Conservation (phyloP, 1,140 invertebrate species). For the Zaprionus africanus region DNA sequence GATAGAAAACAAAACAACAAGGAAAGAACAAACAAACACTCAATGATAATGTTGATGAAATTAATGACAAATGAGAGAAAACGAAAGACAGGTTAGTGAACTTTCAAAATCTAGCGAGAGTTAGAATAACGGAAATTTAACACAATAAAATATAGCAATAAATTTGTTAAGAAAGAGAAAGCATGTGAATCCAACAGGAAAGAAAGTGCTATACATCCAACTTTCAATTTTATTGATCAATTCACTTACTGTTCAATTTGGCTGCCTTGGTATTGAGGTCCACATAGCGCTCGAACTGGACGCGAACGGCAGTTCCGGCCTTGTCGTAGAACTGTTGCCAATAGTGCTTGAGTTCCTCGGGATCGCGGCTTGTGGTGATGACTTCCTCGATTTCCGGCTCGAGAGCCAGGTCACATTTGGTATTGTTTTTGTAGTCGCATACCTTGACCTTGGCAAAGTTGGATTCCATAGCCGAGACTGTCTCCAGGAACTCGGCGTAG, state of each 20-base stretch:
- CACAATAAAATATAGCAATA: too few relatives aligned
- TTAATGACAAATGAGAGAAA: neutral
- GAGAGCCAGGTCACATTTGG: conserved; percentile 89
- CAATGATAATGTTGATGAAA: neutral
- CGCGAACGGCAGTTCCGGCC: conserved; percentile 89
- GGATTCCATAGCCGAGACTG: conserved; percentile 90
- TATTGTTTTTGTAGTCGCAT: conserved; percentile 88
- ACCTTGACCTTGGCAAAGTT: conserved; percentile 93
- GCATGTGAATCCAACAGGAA: neutral
- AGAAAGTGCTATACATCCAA: neutral
- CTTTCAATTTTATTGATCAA: too few relatives aligned
- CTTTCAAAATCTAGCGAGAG: neutral
- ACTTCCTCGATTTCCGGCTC: conserved; percentile 91
- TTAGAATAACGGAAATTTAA: too few relatives aligned
- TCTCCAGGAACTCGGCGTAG: conserved; percentile 87
- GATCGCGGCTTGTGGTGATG: conserved; percentile 88
- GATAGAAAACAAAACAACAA: too few relatives aligned
- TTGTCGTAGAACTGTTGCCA: conserved; percentile 92
- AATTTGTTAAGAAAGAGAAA: neutral
- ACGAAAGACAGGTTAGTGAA: neutral
- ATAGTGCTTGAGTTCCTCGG: conserved; percentile 89
- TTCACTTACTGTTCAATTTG: conserved; percentile 86
- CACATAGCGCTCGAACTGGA: conserved; percentile 90
- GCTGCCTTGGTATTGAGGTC: conserved; percentile 92
- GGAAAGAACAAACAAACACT: neutral